Conservation (phyloP, 2,888 invertebrate species). For the Drosophila antonietae region DNA sequence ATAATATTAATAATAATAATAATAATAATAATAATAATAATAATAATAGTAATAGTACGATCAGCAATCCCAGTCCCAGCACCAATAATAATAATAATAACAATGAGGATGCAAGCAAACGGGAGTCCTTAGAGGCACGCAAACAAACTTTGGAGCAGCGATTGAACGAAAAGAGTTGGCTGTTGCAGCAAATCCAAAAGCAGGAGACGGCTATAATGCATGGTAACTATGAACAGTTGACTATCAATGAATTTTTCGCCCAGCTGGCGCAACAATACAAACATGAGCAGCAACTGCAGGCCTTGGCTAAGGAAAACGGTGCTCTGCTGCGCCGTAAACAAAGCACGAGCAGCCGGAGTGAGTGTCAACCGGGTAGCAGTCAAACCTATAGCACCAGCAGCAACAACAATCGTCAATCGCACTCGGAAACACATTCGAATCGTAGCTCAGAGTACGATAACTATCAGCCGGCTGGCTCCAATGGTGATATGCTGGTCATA, state of each 20-base stretch:
- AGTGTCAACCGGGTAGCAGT: constrained; percentile 45
- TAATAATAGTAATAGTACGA: constrained; percentile 42
- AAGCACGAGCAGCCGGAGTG: constrained; percentile 64
- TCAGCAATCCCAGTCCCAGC: not conserved
- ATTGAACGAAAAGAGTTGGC: constrained; percentile 83
- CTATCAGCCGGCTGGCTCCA: constrained; percentile 66
- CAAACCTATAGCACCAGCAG: constrained; percentile 27
- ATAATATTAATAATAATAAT: constrained; percentile 21
- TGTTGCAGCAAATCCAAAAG: constrained; percentile 83
- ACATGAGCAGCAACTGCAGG: constrained; percentile 67
- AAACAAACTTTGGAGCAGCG: constrained; percentile 82
- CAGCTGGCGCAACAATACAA: constrained; percentile 79
- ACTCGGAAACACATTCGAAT: constrained; percentile 80
- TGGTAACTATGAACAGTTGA: constrained; percentile 81
- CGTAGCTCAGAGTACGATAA: constrained; percentile 82
- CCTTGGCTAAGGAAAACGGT: constrained; percentile 53
- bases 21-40: constrained; percentile 55
- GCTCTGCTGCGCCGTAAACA: constrained; percentile 80
- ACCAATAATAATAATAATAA: constrained; percentile 42
- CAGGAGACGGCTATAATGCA: constrained; percentile 83
- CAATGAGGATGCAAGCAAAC: constrained; percentile 67
- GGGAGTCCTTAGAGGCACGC: constrained; percentile 81
- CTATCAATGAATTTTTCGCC: constrained; percentile 79
- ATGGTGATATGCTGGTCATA: constrained; percentile 70
- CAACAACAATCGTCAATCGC: constrained; percentile 75